phyloP scores from a whole-genome alignment of 2,113 vertebrate species.

The Semnornis frantzii region DNA sequence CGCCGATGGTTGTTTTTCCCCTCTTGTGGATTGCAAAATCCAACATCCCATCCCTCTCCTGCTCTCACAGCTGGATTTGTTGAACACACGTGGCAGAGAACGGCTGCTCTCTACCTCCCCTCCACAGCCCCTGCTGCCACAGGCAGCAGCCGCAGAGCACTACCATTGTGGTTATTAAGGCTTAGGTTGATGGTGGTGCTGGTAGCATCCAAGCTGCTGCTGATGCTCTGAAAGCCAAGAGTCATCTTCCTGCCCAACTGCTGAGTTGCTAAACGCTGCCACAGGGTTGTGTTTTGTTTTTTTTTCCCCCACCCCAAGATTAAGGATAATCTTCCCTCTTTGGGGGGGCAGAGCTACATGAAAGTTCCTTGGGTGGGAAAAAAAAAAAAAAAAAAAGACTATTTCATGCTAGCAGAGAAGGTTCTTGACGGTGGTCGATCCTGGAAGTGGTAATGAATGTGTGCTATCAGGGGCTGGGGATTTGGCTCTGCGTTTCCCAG shows the following conservation, averaged over 20 bases:
- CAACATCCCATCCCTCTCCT: not conserved
- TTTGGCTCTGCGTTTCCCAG: conserved; percentile 81
- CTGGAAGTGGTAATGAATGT: conserved; percentile 58
- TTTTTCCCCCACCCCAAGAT: not conserved
- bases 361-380: not conserved
- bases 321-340: not conserved
- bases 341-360: not conserved
- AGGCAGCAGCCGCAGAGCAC: not conserved
- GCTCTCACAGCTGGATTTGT: not conserved
- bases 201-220: not conserved
- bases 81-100: not conserved
- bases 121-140: not conserved
- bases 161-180: rapidly evolving
- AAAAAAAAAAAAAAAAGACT: not conserved
- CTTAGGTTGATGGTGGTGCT: not conserved
- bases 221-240: not conserved
- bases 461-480: conserved; percentile 58
- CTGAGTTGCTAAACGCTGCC: not conserved
- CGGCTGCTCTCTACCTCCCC: not conserved
- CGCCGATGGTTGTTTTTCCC: not conserved
- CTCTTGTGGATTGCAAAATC: not conserved
- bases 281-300: too few species aligned
- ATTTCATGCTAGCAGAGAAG: conserved; percentile 15
- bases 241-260: not conserved
- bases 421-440: conserved; percentile 67